Evolutionary conservation across 2,113 vertebrate genomes (phyloP).

Genomic region (Sinocyclocheilus rhinocerous): DNA sequence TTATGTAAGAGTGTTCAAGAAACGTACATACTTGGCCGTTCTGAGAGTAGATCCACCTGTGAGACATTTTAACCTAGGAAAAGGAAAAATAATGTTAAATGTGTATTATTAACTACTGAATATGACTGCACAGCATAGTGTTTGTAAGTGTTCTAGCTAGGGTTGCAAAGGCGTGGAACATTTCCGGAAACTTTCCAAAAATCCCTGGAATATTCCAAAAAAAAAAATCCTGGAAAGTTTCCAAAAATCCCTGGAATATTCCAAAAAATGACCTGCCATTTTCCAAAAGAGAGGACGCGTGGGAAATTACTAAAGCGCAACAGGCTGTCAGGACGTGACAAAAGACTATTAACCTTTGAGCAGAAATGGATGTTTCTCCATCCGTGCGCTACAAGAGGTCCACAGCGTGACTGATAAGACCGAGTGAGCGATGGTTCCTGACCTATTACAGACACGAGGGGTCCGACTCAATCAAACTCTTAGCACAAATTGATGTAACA

Average conservation of each 20-base stretch:
- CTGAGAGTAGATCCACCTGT: neutral
- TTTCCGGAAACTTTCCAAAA: no score
- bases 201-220: no score
- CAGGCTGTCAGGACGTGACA: constrained; percentile 42
- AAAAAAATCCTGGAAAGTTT: no score
- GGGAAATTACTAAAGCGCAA: constrained; percentile 39
- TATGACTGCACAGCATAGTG: neutral
- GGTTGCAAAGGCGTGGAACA: no score
- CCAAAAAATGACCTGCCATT: constrained; percentile 22
- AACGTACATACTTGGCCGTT: neutral
- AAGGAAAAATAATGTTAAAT: neutral
- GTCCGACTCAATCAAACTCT: neutral
- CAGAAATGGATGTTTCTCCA: neutral
- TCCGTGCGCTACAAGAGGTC: neutral
- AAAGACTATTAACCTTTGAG: constrained; percentile 38
- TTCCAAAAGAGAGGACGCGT: constrained; percentile 5
- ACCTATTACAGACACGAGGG: neutral
- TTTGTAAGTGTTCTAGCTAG: neutral
- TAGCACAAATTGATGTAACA: neutral
- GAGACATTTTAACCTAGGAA: neutral
- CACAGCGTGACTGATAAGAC: neutral
- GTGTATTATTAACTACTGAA: neutral
- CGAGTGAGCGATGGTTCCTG: neutral
- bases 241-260: no score
- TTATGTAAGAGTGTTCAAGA: neutral